Conservation (phyloP, 1,140 invertebrate genomes). For the Bombus terrestris region DNA sequence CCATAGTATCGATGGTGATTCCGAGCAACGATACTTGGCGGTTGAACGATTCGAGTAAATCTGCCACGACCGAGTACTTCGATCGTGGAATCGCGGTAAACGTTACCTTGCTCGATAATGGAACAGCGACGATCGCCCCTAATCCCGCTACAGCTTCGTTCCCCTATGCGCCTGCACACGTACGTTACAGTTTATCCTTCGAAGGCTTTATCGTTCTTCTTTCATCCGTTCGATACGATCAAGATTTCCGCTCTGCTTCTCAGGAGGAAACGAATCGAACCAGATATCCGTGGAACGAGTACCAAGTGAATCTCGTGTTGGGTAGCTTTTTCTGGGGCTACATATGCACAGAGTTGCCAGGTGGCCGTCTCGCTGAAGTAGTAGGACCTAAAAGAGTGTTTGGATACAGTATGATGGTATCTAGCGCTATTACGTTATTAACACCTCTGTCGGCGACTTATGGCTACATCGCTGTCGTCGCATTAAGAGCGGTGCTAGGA, state of each 20-base stretch:
- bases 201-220: neutral
- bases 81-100: neutral
- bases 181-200: neutral
- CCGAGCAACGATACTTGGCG: conserved; percentile 75
- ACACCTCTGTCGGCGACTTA: conserved; percentile 89
- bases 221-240: neutral
- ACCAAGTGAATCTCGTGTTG: conserved; percentile 90
- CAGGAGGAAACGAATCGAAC: conserved; percentile 70
- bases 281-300: conserved; percentile 87
- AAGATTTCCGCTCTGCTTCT: neutral
- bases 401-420: conserved; percentile 91
- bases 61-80: neutral
- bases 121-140: neutral
- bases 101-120: neutral
- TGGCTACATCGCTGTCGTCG: conserved; percentile 85
- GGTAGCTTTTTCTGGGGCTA: conserved; percentile 96
- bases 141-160: neutral
- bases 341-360: conserved; percentile 93
- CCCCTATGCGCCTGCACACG: neutral
- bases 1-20: conserved; percentile 93
- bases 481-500: conserved; percentile 87
- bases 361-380: conserved; percentile 91
- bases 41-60: conserved; percentile 38
- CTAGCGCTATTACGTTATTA: conserved; percentile 91
- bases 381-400: conserved; percentile 92